A percentile compares a stretch with the other conserved stretches of the same genome.
phyloP scores from a whole-genome alignment of 2,888 invertebrate species.

The Andrena praecox region DNA sequence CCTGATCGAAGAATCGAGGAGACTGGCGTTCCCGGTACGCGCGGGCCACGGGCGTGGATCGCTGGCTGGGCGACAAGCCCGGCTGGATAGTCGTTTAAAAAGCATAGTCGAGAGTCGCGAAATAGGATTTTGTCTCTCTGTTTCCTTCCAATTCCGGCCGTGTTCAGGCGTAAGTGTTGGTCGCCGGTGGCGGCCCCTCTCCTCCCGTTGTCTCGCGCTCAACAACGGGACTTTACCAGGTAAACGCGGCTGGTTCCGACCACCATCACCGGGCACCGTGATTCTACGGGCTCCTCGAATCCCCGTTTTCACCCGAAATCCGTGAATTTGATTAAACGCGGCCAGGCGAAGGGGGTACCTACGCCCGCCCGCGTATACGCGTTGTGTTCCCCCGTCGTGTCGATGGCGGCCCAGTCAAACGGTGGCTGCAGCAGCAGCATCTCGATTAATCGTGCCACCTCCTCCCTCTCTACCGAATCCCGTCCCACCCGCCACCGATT shows the following conservation, averaged over 20 bases:
- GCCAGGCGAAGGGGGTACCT: slow-evolving; percentile 14
- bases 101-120: slow-evolving; percentile 26
- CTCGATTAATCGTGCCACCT: slow-evolving; percentile 47
- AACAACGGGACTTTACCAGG: slow-evolving; percentile 49
- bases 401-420: slow-evolving; percentile 17
- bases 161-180: slow-evolving; percentile 5
- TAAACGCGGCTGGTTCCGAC: slow-evolving; percentile 45
- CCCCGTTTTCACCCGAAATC: slow-evolving; percentile 31
- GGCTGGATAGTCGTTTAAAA: slow-evolving; percentile 47
- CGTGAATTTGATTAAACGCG: slow-evolving; percentile 55
- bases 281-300: slow-evolving; percentile 23
- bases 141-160: slow-evolving; percentile 20
- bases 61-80: slow-evolving; percentile 28
- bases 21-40: background rate
- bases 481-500: background rate
- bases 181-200: background rate
- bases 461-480: background rate
- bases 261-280: slow-evolving; percentile 14
- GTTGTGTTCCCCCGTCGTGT: background rate
- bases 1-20: slow-evolving; percentile 53
- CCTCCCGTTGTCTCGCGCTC: background rate
- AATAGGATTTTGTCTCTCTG: slow-evolving; percentile 27
- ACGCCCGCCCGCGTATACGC: background rate
- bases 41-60: slow-evolving; percentile 12
- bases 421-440: slow-evolving; percentile 24